Base-by-base conservation (phyloP, 2,888 invertebrate species). In the Reticulitermes lucifugus region DNA sequence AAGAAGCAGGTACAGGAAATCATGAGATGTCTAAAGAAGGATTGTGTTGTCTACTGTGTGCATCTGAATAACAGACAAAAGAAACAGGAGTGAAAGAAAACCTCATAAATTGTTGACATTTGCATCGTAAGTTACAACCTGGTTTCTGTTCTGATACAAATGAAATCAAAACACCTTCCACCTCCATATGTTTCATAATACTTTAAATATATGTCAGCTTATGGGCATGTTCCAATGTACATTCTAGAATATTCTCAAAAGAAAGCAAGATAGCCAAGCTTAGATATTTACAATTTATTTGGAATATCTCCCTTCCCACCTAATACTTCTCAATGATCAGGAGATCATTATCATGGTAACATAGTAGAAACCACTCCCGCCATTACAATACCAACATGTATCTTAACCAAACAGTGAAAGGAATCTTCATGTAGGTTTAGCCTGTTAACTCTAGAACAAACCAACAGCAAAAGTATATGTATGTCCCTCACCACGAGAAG, bases 271-370 rank as follows among this genome's bases (percentile, higher is more conserved):
- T n/a, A 25, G 12, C n/a, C 65, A 65, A 10, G 65, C 25, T 65
- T 12, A 65, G 7, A 65, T 65, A 65, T 65, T 65, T 65, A 65
- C 65, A 25, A 65, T 65, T 65, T 65, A n/a, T 65, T 65, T 65
- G 65, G 65, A n/a, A n/a, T 25, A 65, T 65, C 14, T 25, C n/a
- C 25, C 60, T n/a, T 6, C 65, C 65, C 25, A 65, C n/a, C n/a
- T 65, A 65, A 65, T n/a, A 65, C 9, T 65, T 35, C n/a, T 65
- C 65, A n/a, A 65, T 18, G 9, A 25, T n/a, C 65, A 65, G 65
- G 65, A 65, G 65, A 65, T n/a, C 65, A 65, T 65, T 65, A n/a
- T 6, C 6, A 9, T n/a, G 25, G 25, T 6, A 25, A 10, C 25
- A 65, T 6, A 18, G n/a, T n/a, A 5, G 25, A n/a, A 12, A 25